phyloP scores from a whole-genome alignment of 2,888 invertebrate genomes.

The Glomeris marginata region DNA sequence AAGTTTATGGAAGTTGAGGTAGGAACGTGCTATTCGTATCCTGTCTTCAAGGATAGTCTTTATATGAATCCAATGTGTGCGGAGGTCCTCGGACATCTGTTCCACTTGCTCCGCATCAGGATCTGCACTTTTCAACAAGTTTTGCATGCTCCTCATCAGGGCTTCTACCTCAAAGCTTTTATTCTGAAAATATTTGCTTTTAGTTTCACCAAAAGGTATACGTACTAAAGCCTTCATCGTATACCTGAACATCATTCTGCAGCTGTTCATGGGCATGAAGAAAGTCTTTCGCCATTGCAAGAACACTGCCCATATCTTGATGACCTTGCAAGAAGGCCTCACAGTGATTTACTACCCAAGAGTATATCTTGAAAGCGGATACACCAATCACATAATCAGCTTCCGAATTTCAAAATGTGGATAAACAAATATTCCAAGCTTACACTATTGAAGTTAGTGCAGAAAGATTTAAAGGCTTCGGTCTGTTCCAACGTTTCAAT shows the following conservation, averaged over 20 bases:
- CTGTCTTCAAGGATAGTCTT: slow-evolving; percentile 31
- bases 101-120: slow-evolving; percentile 34
- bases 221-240: neutral
- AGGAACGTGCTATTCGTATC: slow-evolving; percentile 47
- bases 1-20: slow-evolving; percentile 55
- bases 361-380: slow-evolving; percentile 34
- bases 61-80: slow-evolving; percentile 26
- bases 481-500: slow-evolving; percentile 54
- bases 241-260: slow-evolving; percentile 53
- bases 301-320: slow-evolving; percentile 54
- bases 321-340: slow-evolving; percentile 56
- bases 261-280: slow-evolving; percentile 54
- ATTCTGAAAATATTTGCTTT: slow-evolving; percentile 31
- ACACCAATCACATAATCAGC: neutral
- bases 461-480: slow-evolving; percentile 48
- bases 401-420: too few relatives aligned
- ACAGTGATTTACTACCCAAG: slow-evolving; percentile 58
- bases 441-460: slow-evolving; percentile 49
- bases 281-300: slow-evolving; percentile 52
- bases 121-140: slow-evolving; percentile 46
- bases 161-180: slow-evolving; percentile 52
- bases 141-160: slow-evolving; percentile 44
- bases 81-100: slow-evolving; percentile 27
- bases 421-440: slow-evolving; percentile 16
- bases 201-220: neutral